These are phyloP conservation scores for Nephotettix cincticeps DNA, from an alignment of 1,140 invertebrate species.

Conservation along the genomic window DNA sequence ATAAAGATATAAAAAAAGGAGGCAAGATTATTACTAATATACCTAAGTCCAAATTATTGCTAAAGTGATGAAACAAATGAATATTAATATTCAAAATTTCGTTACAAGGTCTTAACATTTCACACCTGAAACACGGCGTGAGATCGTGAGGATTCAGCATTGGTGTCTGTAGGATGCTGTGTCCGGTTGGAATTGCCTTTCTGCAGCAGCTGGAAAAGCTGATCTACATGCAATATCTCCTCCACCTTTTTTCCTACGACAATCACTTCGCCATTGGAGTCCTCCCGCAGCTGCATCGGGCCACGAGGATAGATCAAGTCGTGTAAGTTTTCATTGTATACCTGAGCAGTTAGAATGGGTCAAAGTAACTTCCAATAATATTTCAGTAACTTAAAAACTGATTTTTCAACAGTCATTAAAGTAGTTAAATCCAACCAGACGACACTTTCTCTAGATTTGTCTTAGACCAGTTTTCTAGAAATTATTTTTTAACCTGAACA, in stretches of 20 bases:
- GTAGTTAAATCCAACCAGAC: too few species aligned
- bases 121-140: constrained; percentile 92
- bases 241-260: constrained; percentile 82
- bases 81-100: too few species aligned
- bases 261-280: constrained; percentile 76
- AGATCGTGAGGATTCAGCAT: constrained; percentile 93
- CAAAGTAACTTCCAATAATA: background rate
- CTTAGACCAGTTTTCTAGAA: too few species aligned
- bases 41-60: too few species aligned
- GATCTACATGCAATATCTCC: constrained; percentile 71
- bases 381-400: background rate
- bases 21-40: too few species aligned
- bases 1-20: too few species aligned
- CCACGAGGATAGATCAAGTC: constrained; percentile 79
- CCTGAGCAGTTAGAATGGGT: constrained; percentile 52
- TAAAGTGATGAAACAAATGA: too few species aligned
- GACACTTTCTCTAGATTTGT: too few species aligned
- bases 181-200: constrained; percentile 90
- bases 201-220: constrained; percentile 81
- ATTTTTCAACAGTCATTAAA: background rate
- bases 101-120: constrained; percentile 44
- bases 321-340: constrained; percentile 96
- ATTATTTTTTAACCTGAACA: too few species aligned
- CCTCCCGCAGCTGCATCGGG: constrained; percentile 80
- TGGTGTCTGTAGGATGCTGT: constrained; percentile 97